These are phyloP conservation scores for Lamellibrachia columna DNA, from an alignment of 2,888 invertebrate species.

Conservation along the genomic window DNA sequence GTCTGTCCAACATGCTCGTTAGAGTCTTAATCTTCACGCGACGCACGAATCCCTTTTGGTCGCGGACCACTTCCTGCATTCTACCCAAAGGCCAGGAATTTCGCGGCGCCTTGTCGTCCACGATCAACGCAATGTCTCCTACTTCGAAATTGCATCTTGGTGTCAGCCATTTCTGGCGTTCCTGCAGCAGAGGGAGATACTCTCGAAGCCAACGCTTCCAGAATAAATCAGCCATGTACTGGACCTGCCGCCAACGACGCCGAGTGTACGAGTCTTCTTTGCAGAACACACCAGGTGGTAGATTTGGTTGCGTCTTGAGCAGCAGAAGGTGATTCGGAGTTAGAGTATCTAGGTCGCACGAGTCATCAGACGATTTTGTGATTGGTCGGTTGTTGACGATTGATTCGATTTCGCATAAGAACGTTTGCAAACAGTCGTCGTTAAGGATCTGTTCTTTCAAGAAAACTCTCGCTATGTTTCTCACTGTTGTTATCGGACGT, in stretches of 20 bases:
- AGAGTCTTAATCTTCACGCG: not conserved
- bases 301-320: not conserved
- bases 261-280: slow-evolving; percentile 24
- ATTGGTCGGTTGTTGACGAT: slow-evolving; percentile 34
- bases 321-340: slow-evolving; percentile 39
- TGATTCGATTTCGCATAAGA: slow-evolving; percentile 24
- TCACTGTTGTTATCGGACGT: slow-evolving; percentile 16
- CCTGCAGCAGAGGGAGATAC: slow-evolving; percentile 31
- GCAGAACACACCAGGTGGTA: slow-evolving; percentile 31
- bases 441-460: slow-evolving; percentile 13
- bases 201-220: slow-evolving; percentile 36
- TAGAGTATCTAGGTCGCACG: slow-evolving; percentile 29
- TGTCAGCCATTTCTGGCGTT: slow-evolving; percentile 27
- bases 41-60: not conserved
- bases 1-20: no score
- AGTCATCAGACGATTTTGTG: slow-evolving; percentile 32
- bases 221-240: slow-evolving; percentile 36
- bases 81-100: slow-evolving; percentile 33
- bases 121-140: slow-evolving; percentile 31
- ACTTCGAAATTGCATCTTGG: slow-evolving; percentile 16
- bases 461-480: not conserved
- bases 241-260: slow-evolving; percentile 36
- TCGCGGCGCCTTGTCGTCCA: slow-evolving; percentile 32
- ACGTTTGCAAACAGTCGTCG: not conserved
- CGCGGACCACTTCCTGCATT: no score